Conservation (phyloP, 92 coral and sea anemone genomes). For the Plumapathes pennacea region DNA sequence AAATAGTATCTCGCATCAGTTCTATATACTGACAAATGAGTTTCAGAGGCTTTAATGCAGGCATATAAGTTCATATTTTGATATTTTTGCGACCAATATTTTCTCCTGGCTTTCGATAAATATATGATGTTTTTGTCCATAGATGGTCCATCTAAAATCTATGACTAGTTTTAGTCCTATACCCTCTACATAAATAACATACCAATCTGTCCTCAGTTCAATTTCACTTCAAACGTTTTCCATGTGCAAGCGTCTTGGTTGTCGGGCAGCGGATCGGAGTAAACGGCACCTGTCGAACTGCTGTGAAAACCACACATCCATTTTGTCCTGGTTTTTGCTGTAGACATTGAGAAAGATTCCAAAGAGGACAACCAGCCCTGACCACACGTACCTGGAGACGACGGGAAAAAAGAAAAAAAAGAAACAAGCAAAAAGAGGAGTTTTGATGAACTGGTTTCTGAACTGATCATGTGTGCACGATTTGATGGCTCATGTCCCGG, state of each 20-base stretch:
- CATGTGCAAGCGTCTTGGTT: conserved; percentile 35
- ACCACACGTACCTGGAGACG: conserved; percentile 98
- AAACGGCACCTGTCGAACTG: conserved; percentile 33
- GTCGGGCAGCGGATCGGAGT: conserved; percentile 5
- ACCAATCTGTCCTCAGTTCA: no score
- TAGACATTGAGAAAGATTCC: conserved; percentile 91
- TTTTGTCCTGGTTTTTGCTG: conserved; percentile 75
- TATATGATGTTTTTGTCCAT: no score
- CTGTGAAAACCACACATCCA: conserved; percentile 56
- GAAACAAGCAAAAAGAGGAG: not conserved
- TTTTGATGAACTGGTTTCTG: not conserved
- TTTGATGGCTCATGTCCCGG: not conserved
- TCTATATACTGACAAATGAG: no score
- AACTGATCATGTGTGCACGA: not conserved
- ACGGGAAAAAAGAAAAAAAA: conserved; percentile 4
- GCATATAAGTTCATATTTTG: no score
- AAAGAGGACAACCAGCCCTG: conserved; percentile 78
- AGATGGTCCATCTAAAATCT: no score
- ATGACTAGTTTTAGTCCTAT: no score
- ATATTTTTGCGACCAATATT: no score
- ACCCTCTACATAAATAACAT: no score
- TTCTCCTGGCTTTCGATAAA: no score
- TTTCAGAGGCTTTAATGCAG: no score
- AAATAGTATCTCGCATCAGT: no score
- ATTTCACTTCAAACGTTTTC: conserved; percentile 44